Conservation (phyloP, 37 sponge, comb jelly and placozoan genomes). For the Crambe crambe region DNA sequence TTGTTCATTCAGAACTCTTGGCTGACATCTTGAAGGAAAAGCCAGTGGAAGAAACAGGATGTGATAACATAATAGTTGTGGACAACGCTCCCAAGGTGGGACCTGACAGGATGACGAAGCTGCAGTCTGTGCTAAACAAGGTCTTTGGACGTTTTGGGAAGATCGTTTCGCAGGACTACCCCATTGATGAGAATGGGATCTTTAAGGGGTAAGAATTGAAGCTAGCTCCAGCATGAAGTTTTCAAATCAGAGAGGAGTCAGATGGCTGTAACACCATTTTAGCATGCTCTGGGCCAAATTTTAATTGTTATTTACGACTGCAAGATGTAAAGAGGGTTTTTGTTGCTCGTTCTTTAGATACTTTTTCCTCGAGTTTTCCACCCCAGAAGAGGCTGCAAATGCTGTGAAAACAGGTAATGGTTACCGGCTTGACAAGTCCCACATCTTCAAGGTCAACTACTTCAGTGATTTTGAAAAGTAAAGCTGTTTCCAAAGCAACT, state of each 20-base stretch:
- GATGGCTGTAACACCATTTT: too few relatives aligned
- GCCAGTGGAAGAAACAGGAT: slow-evolving; percentile 63
- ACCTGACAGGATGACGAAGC: slow-evolving; percentile 80
- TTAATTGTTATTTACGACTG: too few relatives aligned
- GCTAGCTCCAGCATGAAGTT: too few relatives aligned
- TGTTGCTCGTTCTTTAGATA: slow-evolving; percentile 39
- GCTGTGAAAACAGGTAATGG: slow-evolving; percentile 96
- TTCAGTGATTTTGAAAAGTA: slow-evolving; percentile 95
- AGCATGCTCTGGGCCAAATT: too few relatives aligned
- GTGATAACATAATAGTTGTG: slow-evolving; percentile 80
- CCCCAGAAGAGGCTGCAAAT: slow-evolving; percentile 69
- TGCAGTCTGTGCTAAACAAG: slow-evolving; percentile 82
- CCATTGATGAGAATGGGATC: slow-evolving; percentile 70
- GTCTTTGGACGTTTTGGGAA: slow-evolving; percentile 89
- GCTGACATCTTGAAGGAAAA: slow-evolving; percentile 44
- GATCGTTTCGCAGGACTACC: slow-evolving; percentile 80
- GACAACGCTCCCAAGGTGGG: slow-evolving; percentile 94
- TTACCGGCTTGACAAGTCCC: slow-evolving; percentile 91
- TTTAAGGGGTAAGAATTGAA: slow-evolving; percentile 85
- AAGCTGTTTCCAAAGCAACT: slow-evolving; percentile 6
- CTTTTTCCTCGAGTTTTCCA: slow-evolving; percentile 83
- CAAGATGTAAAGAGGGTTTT: background rate
- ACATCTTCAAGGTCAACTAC: slow-evolving; percentile 89
- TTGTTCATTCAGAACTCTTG: slow-evolving; percentile 79
- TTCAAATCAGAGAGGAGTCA: too few relatives aligned